Evolutionary conservation across 2,797 vertebrate species (phyloP).

Genomic region (Balearica regulorum): DNA sequence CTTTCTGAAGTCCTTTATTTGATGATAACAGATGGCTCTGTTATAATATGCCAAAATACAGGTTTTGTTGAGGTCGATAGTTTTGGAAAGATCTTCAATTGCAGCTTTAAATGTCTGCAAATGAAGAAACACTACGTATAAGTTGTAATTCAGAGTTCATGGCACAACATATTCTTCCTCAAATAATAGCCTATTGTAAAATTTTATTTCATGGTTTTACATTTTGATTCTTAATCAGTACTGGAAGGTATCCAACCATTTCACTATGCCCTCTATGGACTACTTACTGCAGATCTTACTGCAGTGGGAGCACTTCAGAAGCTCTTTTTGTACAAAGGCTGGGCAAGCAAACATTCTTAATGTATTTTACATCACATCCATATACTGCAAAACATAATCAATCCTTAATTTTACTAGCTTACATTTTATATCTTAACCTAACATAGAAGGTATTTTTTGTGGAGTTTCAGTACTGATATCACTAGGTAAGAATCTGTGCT

Average conservation of each 20-base stretch:
- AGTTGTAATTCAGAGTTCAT: not conserved
- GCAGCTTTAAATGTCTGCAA: slow-evolving; percentile 72
- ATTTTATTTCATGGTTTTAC: not conserved
- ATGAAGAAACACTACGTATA: not conserved
- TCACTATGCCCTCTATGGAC: not conserved
- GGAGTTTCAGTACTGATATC: not conserved
- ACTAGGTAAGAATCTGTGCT: not conserved
- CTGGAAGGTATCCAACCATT: not conserved
- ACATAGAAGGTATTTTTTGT: not conserved
- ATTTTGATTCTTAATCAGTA: not conserved
- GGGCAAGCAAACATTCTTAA: not conserved
- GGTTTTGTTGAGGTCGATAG: slow-evolving; percentile 65
- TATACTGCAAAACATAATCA: not conserved
- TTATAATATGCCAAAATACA: slow-evolving; percentile 77
- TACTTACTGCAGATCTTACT: not conserved
- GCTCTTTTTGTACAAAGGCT: not conserved
- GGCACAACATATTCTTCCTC: not conserved
- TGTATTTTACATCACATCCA: not conserved
- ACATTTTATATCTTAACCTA: not conserved
- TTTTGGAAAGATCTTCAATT: slow-evolving; percentile 74
- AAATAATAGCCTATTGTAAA: not conserved
- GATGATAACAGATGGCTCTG: slow-evolving; percentile 75
- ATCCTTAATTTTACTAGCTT: not conserved
- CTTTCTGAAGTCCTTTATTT: slow-evolving; percentile 69
- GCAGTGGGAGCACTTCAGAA: not conserved